phyloP scores from a whole-genome alignment of 2,888 invertebrate species.

The Hanleya hanleyi region DNA sequence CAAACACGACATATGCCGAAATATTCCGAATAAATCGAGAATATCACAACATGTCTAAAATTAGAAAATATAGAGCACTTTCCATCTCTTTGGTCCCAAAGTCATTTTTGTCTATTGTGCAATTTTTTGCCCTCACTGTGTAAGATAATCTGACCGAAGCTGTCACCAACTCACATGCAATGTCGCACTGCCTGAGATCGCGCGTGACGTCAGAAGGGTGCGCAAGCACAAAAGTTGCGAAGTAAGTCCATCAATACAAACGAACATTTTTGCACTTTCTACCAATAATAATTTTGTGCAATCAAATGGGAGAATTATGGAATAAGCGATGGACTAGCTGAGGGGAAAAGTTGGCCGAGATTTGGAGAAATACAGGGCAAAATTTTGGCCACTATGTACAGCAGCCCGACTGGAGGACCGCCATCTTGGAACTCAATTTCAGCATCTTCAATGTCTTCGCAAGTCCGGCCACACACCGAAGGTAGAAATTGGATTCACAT shows the following conservation, averaged over 20 bases:
- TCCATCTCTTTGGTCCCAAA: neutral
- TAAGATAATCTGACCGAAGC: neutral
- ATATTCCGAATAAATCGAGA: constrained; percentile 1
- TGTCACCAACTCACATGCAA: neutral
- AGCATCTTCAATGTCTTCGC: constrained; percentile 4
- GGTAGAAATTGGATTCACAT: neutral
- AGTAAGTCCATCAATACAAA: constrained; percentile 3
- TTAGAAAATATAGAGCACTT: neutral
- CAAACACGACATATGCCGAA: constrained; percentile 3
- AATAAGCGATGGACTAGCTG: neutral
- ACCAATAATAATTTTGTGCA: neutral
- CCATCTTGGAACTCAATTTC: constrained; percentile 51
- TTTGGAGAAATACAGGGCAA: neutral
- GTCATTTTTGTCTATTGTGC: neutral
- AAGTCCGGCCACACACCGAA: neutral
- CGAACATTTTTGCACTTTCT: neutral
- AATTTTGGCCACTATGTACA: constrained; percentile 40
- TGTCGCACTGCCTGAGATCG: neutral
- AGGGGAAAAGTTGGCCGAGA: neutral
- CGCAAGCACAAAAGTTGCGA: constrained; percentile 3
- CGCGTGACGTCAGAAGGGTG: constrained; percentile 10
- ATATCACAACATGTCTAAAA: neutral
- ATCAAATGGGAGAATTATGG: neutral
- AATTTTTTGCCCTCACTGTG: neutral
- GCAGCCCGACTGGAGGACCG: constrained; percentile 55